phyloP scores from a whole-genome alignment of 2,888 invertebrate genomes.

The Xylota sylvarum region DNA sequence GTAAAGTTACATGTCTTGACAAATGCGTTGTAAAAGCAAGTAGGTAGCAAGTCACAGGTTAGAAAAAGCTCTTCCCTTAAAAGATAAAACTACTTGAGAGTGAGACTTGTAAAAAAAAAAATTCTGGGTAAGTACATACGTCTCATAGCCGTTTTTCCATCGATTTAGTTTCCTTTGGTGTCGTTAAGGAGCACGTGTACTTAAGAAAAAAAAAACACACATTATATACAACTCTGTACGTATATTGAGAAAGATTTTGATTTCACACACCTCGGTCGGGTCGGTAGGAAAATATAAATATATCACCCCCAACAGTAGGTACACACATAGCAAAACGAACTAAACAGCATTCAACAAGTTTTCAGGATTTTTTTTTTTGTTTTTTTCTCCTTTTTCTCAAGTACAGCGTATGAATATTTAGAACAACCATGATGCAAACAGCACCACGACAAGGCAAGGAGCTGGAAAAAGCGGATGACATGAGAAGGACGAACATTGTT shows the following conservation, averaged over 20 bases:
- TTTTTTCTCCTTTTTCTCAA: conserved; percentile 54
- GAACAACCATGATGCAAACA: conserved; percentile 70
- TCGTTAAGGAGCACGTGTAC: conserved; percentile 38
- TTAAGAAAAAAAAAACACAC: conserved; percentile 17
- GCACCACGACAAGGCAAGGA: conserved; percentile 54
- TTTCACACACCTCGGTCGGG: conserved; percentile 33
- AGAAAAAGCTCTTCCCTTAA: conserved; percentile 1
- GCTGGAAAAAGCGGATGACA: conserved; percentile 67
- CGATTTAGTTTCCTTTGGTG: conserved; percentile 38
- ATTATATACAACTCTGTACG: not conserved
- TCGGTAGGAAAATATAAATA: conserved; percentile 43
- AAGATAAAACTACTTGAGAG: conserved; percentile 7
- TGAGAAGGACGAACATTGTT: conserved; percentile 73
- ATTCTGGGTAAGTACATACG: conserved; percentile 38
- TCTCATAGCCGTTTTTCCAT: conserved; percentile 41
- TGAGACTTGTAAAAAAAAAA: conserved; percentile 5
- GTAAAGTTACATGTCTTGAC: not conserved
- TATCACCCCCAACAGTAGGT: conserved; percentile 7
- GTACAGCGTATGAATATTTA: conserved; percentile 71
- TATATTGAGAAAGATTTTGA: conserved; percentile 50
- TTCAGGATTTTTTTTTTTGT: conserved; percentile 55
- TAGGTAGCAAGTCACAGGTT: not conserved
- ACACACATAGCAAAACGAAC: conserved; percentile 48
- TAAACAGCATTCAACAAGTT: conserved; percentile 72
- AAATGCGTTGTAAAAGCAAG: not conserved